Percentiles rank a stretch among this genome's conserved stretches.
Conservation (phyloP, 2,888 invertebrate species). For the Melieria omissa region DNA sequence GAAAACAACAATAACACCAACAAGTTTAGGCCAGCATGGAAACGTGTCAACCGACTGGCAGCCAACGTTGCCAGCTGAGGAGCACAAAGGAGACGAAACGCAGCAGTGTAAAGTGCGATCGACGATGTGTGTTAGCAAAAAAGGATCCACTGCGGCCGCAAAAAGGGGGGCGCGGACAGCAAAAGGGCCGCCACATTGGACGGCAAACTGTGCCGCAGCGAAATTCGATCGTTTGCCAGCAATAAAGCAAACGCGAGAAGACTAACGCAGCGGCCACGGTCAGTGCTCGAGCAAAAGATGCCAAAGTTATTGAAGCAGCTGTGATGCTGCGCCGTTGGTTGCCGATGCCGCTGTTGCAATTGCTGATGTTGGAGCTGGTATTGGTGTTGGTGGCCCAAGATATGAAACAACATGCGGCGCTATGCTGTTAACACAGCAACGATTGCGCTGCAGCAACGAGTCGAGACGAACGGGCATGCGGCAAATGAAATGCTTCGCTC, state of each 20-base stretch:
- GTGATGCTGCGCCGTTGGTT: not conserved
- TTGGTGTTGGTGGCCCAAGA: no score
- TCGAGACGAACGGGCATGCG: slow-evolving; percentile 11
- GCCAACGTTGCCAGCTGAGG: no score
- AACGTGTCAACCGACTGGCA: no score
- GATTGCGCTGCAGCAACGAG: slow-evolving; percentile 33
- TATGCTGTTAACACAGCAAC: slow-evolving; percentile 23
- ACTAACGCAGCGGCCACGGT: not conserved
- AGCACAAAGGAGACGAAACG: no score
- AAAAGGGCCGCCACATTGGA: slow-evolving; percentile 1
- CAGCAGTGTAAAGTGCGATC: no score
- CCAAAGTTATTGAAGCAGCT: no score
- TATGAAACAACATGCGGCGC: slow-evolving; percentile 1
- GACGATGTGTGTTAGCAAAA: no score
- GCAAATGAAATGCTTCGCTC: not conserved
- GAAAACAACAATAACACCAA: not conserved
- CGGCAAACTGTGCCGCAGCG: not conserved
- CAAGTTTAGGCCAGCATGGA: not conserved
- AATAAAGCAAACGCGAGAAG: not conserved
- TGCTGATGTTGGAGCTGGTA: not conserved
- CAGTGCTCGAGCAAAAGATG: not conserved
- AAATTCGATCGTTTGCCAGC: slow-evolving; percentile 3
- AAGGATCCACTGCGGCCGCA: no score
- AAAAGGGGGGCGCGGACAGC: not conserved
- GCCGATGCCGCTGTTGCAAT: not conserved